Conservation (phyloP, 2,888 invertebrate species). For the Leucophenga montana region DNA sequence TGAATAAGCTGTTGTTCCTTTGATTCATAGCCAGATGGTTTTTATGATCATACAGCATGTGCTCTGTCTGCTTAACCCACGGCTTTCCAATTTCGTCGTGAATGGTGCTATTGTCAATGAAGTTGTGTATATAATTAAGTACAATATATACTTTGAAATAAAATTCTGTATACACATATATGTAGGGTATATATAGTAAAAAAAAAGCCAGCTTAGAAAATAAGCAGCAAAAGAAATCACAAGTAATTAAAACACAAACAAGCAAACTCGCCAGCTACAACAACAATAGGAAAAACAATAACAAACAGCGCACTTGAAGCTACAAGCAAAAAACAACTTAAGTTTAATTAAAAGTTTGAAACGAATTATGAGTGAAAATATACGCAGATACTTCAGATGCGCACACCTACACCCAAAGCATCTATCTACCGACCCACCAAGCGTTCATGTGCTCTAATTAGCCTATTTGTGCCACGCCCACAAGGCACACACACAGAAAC, state of each 20-base stretch:
- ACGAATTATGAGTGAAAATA: constrained; percentile 13
- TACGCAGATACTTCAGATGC: not conserved
- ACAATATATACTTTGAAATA: not conserved
- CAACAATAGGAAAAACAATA: not conserved
- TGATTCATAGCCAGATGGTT: too few relatives aligned
- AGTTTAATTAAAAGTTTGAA: constrained; percentile 25
- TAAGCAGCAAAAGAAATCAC: not conserved
- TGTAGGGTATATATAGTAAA: not conserved
- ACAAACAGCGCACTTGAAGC: not conserved
- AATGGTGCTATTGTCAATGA: too few relatives aligned
- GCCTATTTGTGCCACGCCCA: constrained; percentile 8
- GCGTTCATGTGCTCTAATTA: constrained; percentile 21
- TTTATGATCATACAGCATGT: too few relatives aligned
- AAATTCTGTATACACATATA: not conserved
- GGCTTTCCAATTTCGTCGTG: too few relatives aligned
- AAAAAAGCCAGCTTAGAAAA: not conserved
- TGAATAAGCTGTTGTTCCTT: too few relatives aligned
- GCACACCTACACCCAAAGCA: too few relatives aligned
- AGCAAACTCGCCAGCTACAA: not conserved
- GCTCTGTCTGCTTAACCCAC: too few relatives aligned
- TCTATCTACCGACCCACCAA: too few relatives aligned
- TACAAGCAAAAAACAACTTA: constrained; percentile 13
- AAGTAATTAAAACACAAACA: not conserved
- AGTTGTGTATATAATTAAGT: too few relatives aligned
- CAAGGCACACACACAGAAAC: not conserved